Percentiles rank a stretch among this genome's conserved stretches.
phyloP scores from a whole-genome alignment of 1,140 invertebrate genomes.

The Sminthurides bifidus region DNA sequence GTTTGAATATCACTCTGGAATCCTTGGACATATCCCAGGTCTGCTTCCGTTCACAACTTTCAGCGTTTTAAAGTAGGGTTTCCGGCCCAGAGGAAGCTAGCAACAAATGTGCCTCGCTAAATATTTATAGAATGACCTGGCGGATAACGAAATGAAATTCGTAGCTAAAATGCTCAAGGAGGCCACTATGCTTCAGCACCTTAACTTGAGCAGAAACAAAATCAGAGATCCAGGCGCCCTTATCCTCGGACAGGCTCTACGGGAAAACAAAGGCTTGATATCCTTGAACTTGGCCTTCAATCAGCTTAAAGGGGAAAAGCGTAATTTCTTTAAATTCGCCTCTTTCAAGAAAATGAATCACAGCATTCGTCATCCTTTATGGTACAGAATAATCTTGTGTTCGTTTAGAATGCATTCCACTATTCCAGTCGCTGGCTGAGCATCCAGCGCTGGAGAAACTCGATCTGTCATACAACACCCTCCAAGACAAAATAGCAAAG shows the following conservation, averaged over 20 bases:
- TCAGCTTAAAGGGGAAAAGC: constrained; percentile 17
- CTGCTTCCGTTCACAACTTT: background rate
- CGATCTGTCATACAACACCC: constrained; percentile 16
- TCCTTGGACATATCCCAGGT: constrained; percentile 18
- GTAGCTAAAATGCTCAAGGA: constrained; percentile 11
- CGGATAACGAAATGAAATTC: constrained; percentile 19
- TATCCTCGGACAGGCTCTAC: constrained; percentile 10
- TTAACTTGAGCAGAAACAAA: constrained; percentile 18
- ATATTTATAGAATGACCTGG: constrained; percentile 24
- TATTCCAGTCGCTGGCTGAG: constrained; percentile 12
- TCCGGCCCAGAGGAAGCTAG: too few species aligned
- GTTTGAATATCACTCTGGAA: constrained; percentile 4
- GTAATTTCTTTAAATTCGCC: too few species aligned
- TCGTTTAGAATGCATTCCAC: constrained; percentile 10
- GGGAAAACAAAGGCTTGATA: constrained; percentile 10
- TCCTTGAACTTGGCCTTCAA: constrained; percentile 18
- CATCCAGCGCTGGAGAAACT: constrained; percentile 10
- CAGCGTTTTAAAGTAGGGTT: too few species aligned
- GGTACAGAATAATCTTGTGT: background rate
- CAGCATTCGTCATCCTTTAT: too few species aligned
- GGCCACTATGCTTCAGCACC: background rate
- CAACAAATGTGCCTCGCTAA: too few species aligned
- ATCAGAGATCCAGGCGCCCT: constrained; percentile 21
- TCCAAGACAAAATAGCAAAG: constrained; percentile 15
- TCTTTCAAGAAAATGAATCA: too few species aligned